A percentile compares a stretch with the other conserved stretches of the same genome.
Conservation (phyloP, 2,113 vertebrate species). For the Sceloporus tristichus region DNA sequence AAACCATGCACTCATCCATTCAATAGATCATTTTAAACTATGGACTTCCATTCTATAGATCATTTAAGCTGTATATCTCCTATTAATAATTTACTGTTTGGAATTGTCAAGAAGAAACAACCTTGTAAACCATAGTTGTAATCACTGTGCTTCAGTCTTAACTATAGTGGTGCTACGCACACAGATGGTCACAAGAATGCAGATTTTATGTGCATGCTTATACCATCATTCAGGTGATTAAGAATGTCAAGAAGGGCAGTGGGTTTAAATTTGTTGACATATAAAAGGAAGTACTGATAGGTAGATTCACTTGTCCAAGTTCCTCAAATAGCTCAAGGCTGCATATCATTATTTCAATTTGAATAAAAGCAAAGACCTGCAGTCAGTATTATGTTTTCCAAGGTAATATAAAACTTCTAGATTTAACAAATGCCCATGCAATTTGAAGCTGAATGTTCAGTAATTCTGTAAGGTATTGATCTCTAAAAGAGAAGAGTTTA, state of each 20-base stretch:
- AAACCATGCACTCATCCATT: not conserved
- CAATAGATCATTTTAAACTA: not conserved
- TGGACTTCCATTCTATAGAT: too few relatives aligned
- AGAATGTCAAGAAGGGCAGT: not conserved
- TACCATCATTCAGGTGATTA: not conserved
- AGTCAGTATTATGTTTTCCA: not conserved
- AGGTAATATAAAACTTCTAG: not conserved
- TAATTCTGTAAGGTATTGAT: not conserved
- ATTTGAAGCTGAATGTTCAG: not conserved
- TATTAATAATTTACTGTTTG: not conserved
- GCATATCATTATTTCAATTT: not conserved
- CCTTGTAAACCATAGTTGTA: not conserved
- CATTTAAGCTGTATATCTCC: not conserved
- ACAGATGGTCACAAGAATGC: not conserved
- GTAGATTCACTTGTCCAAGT: not conserved
- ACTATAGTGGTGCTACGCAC: not conserved
- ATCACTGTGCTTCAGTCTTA: not conserved
- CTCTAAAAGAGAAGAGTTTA: constrained; percentile 33
- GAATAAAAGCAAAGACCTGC: not conserved
- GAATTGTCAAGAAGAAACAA: not conserved
- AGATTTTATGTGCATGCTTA: not conserved
- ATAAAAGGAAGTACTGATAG: not conserved
- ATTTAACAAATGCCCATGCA: not conserved
- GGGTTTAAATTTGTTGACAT: not conserved
- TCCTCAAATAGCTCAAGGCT: not conserved